Base-by-base conservation (phyloP, 2,888 invertebrate species). In the Ophion ventricosus region DNA sequence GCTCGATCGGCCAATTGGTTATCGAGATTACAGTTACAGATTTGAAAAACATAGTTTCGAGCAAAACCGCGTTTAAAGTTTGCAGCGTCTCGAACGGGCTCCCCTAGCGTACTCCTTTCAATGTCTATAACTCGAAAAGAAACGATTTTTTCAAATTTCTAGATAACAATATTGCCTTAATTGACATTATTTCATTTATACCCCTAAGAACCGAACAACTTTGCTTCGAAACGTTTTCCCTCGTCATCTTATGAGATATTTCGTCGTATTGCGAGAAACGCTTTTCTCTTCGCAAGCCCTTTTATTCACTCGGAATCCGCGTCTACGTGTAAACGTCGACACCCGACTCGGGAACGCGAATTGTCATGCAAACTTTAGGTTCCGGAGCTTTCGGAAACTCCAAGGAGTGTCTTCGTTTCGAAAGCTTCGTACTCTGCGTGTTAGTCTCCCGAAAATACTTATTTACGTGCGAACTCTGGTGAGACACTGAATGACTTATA, bases 351-450 rank as follows among this genome's bases (percentile, higher is more conserved):
- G 69, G 59, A 57, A 77, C 26, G 69, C 43, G 43, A 61, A 77
- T 77, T 59, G 29, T 57, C 59, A 77, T 29, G 61, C 59, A 67
- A 75, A 75, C 64, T 66, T 75, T 20, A 54, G 11, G 69, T 76
- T 29, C 29, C 43, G 61, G 40, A 54, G 69, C 67, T 69, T 61
- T 8, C 61, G 69, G 69, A 59, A 77, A 35, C 59, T 77, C 49
- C 26, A 43, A 5, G 26, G 26, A 43, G 29, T 69, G 59, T 61
- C 69, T 69, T 25, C 43, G 77, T 49, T n/a, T 40, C n/a, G 25
- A 40, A 76, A 25, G 56, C 72, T 59, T 25, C n/a, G 40, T 20
- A 7, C 26, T 64, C 29, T 43, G 11, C 64, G 29, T 14, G n/a
- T 29, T 29, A 26, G 59, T 43, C 59, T 8, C 17, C 20, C 7